Evolutionary conservation across 2,888 invertebrate genomes (phyloP).

Genomic region (Cerastis leucographa): DNA sequence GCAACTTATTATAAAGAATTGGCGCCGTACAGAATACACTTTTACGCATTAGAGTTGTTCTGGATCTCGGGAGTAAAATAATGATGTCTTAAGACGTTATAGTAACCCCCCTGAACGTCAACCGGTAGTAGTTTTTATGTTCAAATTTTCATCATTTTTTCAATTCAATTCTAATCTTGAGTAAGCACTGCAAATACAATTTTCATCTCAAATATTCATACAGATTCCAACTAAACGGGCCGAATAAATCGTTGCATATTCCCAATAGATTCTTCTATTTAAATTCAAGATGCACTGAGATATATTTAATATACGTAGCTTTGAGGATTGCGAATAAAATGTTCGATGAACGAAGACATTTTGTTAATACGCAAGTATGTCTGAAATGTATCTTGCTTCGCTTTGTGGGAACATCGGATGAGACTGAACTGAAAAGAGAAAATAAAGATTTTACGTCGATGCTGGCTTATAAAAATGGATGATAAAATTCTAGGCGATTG

Average conservation of each 20-base stretch:
- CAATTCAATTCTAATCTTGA: too few species aligned
- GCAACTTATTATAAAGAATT: too few species aligned
- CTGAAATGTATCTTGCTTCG: background rate
- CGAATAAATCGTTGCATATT: constrained; percentile 28
- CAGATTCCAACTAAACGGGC: constrained; percentile 17
- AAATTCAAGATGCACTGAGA: constrained; percentile 56
- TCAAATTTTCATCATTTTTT: too few species aligned
- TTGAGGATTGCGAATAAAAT: constrained; percentile 11
- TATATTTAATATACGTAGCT: constrained; percentile 15
- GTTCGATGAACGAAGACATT: constrained; percentile 19
- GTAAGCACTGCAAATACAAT: background rate
- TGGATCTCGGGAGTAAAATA: too few species aligned
- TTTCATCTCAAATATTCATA: background rate
- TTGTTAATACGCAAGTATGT: constrained; percentile 8
- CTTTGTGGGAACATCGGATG: constrained; percentile 2
- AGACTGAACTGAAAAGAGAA: background rate
- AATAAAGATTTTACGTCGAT: background rate
- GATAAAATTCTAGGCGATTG: background rate
- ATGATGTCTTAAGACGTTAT: too few species aligned
- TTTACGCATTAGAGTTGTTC: too few species aligned
- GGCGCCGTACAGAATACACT: too few species aligned
- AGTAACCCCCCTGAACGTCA: too few species aligned
- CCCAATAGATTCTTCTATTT: constrained; percentile 40
- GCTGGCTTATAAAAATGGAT: background rate
- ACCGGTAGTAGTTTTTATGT: too few species aligned